Base-by-base conservation (phyloP, 1,140 invertebrate genomes). In the Penaeus vannamei region DNA sequence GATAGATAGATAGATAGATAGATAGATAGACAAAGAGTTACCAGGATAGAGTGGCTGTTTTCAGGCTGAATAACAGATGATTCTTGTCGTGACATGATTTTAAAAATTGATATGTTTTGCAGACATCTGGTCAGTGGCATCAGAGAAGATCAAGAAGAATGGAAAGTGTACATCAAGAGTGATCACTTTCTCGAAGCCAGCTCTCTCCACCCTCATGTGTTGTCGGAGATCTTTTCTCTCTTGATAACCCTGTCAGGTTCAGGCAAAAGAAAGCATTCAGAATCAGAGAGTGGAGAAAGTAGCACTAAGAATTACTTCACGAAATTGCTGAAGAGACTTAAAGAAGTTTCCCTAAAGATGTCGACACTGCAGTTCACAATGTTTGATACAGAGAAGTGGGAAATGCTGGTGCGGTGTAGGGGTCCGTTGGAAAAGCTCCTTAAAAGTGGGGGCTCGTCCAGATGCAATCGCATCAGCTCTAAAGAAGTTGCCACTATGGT, bases 111-210 rank as follows among this genome's bases (percentile, higher is more conserved):
- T 46, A 26, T 26, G 32, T 42, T 69, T 66, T 77, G 29, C 60
- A 89, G 87, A 42, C 22, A 89, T 29, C 23, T 89, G 59, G 87
- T 89, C 26, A 79, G 20, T 62, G 82, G 87, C 17, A 64, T 89
- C 8, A 69, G 42, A 79, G 87, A 84, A 59, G 87, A 81, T 46
- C 29, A 84, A 12, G 62, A 36, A 32, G 29, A n/a, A 22, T 89
- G 87, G 87, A 53, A 32, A 23, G 72, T 84, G 29, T 89, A 84
- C 59, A n/a, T 89, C 46, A 79, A 53, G 2, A 89, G 87, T 53
- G 59, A 62, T 10, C 82, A 89, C 60, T 89, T 89, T 84, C 29
- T 61, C 19, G 87, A 89, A 32, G 87, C 87, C n/a, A 79, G 36
- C 59, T 23, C 42, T 12, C 82, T 89, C 14, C 87, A 89, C 26